A percentile compares a stretch with the other conserved stretches of the same genome.
phyloP scores from a whole-genome alignment of 2,113 vertebrate genomes.

The Hucho hucho region DNA sequence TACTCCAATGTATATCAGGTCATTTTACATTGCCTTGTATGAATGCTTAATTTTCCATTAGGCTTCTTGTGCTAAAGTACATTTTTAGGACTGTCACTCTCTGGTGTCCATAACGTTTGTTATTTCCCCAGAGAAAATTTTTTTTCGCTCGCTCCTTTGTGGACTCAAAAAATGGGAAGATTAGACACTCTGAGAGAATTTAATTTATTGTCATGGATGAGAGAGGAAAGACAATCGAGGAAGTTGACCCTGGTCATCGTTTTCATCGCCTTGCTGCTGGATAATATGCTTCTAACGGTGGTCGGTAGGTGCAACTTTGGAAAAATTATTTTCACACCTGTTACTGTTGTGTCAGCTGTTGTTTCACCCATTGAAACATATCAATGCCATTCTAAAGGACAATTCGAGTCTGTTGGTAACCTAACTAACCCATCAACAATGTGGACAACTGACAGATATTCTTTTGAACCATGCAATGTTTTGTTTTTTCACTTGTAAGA shows the following conservation, averaged over 20 bases:
- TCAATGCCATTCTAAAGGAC: too few species aligned
- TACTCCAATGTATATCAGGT: not conserved
- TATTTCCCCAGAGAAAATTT: not conserved
- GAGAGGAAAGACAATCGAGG: slow-evolving; percentile 85
- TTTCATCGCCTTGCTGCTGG: slow-evolving; percentile 91
- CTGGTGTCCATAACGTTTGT: not conserved
- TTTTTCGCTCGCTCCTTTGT: slow-evolving; percentile 17
- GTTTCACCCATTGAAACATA: not conserved
- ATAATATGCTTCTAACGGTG: slow-evolving; percentile 98
- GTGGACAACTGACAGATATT: not conserved
- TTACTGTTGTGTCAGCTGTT: not conserved
- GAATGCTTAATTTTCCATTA: not conserved
- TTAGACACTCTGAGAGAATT: slow-evolving; percentile 73
- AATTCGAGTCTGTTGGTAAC: not conserved
- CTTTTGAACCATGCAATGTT: not conserved
- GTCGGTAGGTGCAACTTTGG: slow-evolving; percentile 83
- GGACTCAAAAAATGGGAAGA: slow-evolving; percentile 63
- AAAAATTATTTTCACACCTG: slow-evolving; percentile 12
- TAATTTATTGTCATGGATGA: slow-evolving; percentile 80
- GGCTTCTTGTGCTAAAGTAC: not conserved
- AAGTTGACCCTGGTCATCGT: slow-evolving; percentile 92
- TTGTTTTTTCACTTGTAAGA: not conserved
- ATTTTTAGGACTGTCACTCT: not conserved
- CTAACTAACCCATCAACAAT: not conserved
- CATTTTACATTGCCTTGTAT: not conserved